A percentile compares a stretch with the other conserved stretches of the same genome.
These are phyloP conservation scores for Spea multiplicata DNA, from an alignment of 2,113 vertebrate genomes.

Conservation along the genomic window DNA sequence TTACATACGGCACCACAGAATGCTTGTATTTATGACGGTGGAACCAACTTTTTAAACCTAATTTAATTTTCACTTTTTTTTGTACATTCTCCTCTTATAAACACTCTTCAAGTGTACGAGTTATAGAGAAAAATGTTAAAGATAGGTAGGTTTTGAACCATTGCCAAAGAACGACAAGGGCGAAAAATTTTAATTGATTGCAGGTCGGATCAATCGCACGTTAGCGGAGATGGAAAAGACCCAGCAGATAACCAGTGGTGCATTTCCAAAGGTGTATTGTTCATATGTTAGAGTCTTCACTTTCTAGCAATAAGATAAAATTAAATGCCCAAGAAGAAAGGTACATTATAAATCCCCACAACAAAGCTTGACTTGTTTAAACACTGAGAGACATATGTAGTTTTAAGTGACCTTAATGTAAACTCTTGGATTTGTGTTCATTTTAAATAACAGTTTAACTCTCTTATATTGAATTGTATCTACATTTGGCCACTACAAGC, in stretches of 20 bases:
- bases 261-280: conserved; percentile 9
- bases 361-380: too few species aligned
- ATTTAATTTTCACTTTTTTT: too few species aligned
- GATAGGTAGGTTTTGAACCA: conserved; percentile 3
- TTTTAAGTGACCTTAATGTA: too few species aligned
- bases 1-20: too few species aligned
- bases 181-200: conserved; percentile 22
- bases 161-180: background rate
- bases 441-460: background rate
- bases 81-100: too few species aligned
- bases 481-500: conserved; percentile 15
- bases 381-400: too few species aligned
- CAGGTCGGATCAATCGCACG: conserved; percentile 18
- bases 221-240: conserved; percentile 8
- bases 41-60: too few species aligned
- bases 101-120: background rate
- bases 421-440: too few species aligned
- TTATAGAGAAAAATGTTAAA: conserved; percentile 2
- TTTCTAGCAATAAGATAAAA: background rate
- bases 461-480: conserved; percentile 1
- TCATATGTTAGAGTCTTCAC: background rate
- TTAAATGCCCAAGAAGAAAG: too few species aligned
- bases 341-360: too few species aligned
- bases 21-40: too few species aligned
- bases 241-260: conserved; percentile 12